These are phyloP conservation scores for Meloidogyne hapla DNA, from an alignment of 1,140 invertebrate species.

Conservation along the genomic window DNA sequence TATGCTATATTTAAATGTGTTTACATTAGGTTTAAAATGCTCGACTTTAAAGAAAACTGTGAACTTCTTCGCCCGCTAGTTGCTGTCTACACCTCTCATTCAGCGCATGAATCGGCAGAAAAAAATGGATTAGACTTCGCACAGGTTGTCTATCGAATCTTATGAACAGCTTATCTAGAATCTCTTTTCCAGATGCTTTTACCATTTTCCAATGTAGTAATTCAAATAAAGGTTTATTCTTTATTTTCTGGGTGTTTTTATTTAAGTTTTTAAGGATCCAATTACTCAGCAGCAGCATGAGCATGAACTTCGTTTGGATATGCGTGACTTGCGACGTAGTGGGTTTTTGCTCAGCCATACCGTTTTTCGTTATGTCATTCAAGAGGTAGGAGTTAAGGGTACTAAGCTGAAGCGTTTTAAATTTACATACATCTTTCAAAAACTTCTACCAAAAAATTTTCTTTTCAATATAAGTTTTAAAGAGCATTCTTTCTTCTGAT, in stretches of 20 bases:
- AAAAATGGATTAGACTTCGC: slow-evolving; percentile 48
- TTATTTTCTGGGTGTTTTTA: neutral
- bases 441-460: neutral
- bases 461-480: slow-evolving; percentile 9
- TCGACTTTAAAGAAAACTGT: slow-evolving; percentile 9
- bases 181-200: no score
- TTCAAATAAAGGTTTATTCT: slow-evolving; percentile 33
- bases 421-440: slow-evolving; percentile 11
- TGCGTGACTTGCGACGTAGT: slow-evolving; percentile 41
- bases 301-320: slow-evolving; percentile 35
- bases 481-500: slow-evolving; percentile 24
- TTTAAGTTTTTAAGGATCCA: slow-evolving; percentile 39
- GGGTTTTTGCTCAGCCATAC: slow-evolving; percentile 47
- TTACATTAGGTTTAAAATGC: neutral
- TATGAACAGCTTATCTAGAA: no score
- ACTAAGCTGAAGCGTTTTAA: no score
- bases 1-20: neutral
- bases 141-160: no score
- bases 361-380: slow-evolving; percentile 47
- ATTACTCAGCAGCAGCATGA: slow-evolving; percentile 22
- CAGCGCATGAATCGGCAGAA: slow-evolving; percentile 31
- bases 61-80: slow-evolving; percentile 33
- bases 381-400: slow-evolving; percentile 44
- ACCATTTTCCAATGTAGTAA: slow-evolving; percentile 38
- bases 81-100: slow-evolving; percentile 44